Conservation (phyloP, 23 tunicate species). For the Styela plicata region DNA sequence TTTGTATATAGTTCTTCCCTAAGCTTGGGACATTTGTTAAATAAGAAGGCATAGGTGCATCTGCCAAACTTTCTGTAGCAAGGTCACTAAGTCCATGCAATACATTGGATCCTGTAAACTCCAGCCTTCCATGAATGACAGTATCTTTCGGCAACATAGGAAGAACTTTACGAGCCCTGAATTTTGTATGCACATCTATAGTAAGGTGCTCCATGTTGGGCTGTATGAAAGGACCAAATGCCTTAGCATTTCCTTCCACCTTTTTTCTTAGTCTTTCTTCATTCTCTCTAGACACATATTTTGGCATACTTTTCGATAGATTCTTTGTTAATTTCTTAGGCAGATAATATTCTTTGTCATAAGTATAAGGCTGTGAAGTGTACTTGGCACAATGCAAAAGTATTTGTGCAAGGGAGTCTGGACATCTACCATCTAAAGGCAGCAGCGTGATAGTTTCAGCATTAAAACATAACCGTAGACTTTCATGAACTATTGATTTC, state of each 20-base stretch:
- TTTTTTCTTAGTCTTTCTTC: neutral
- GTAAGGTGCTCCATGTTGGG: neutral
- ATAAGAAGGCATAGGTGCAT: neutral
- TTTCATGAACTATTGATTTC: neutral
- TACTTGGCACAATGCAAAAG: neutral
- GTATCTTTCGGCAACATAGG: neutral
- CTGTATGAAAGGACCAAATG: slow-evolving; percentile 1
- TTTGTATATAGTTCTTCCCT: neutral
- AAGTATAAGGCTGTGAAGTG: neutral
- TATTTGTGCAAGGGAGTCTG: slow-evolving; percentile 1
- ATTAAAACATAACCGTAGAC: neutral
- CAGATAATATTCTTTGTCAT: neutral
- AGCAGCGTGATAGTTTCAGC: neutral
- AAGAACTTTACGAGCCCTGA: neutral
- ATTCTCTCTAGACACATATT: neutral
- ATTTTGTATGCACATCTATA: neutral
- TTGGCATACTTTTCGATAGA: neutral
- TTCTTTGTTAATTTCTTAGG: neutral
- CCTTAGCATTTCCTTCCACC: neutral
- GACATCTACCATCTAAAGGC: slow-evolving; percentile 8
- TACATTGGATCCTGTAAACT: neutral
- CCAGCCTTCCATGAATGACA: neutral
- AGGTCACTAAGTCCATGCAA: neutral
- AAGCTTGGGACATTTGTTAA: neutral
- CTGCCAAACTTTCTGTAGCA: neutral